phyloP scores from a whole-genome alignment of 2,113 vertebrate genomes.

The Malurus melanocephalus region DNA sequence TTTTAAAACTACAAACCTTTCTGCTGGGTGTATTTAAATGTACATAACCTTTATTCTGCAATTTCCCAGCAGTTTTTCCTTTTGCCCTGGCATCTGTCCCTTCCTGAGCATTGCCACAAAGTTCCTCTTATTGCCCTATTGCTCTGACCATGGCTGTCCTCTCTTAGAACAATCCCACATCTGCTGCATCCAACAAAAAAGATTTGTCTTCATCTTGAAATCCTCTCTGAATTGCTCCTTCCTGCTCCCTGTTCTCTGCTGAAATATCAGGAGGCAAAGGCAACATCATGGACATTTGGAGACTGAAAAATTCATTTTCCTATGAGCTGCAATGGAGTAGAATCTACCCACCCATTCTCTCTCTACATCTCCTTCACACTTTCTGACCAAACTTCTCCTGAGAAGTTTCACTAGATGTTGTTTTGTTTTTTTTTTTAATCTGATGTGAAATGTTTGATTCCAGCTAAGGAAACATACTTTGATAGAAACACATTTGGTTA shows the following conservation, averaged over 20 bases:
- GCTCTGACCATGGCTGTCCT: neutral
- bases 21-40: neutral
- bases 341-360: neutral
- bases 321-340: neutral
- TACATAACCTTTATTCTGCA: neutral
- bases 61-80: neutral
- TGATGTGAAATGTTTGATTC: neutral
- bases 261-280: neutral
- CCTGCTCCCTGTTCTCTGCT: neutral
- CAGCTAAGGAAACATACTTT: slow-evolving; percentile 33
- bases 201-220: neutral
- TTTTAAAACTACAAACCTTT: neutral
- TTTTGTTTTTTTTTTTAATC: neutral
- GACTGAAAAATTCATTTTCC: neutral
- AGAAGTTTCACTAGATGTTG: neutral
- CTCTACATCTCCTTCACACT: neutral
- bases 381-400: neutral
- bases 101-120: neutral
- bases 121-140: neutral
- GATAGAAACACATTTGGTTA: slow-evolving; percentile 14
- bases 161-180: neutral
- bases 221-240: neutral
- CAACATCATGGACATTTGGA: neutral
- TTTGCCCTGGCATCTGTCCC: neutral
- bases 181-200: neutral